Base-by-base conservation (phyloP, 2,797 vertebrate genomes). In the Gobionotothen gibberifrons region DNA sequence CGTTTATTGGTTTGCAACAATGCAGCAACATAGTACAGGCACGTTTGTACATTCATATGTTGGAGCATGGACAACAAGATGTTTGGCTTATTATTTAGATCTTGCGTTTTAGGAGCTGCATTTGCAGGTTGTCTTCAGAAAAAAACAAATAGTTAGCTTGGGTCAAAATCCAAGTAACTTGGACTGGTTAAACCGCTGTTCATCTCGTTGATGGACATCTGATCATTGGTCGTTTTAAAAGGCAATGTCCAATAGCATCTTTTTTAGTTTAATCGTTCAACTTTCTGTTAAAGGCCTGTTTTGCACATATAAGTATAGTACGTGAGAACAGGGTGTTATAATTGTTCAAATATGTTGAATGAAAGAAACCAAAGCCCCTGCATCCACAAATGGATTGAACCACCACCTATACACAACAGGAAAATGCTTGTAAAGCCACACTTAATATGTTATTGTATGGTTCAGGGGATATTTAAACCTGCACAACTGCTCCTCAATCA, bases 351-450 rank as follows among this genome's bases (percentile, higher is more conserved):
- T 53, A 46, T 59, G 22, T 58, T 21, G 5, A 40, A 77, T 68
- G 9, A 75, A 42, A 77, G 51, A 4, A 6, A 3, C 3, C 32
- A 29, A 64, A 54, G 13, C 32, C 44, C 40, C 40, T 53, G 42
- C 22, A 59, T 48, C 40, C 48, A 12, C 22, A 26, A 26, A 26
- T 26, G 3, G 11, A 47, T 26, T 26, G 26, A 26, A 26, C 26
- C 26, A 26, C 26, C 61, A 32, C 52, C 61, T 64, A 53, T 16
- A 56, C 49, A 64, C 52, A 40, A 49, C 66, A 57, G 68, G 49
- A 48, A 60, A 69, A 79, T 67, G 17, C 13, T 29, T 58, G 3
- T 40, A 59, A 69, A 60, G 63, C 14, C 48, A 44, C 53, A 70
- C 66, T 42, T 47, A 8, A 51, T 53, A 49, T 62, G n/a, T 67